These are phyloP conservation scores for Aleadryas rufinucha DNA, from an alignment of 2,113 vertebrate genomes.

Conservation along the genomic window DNA sequence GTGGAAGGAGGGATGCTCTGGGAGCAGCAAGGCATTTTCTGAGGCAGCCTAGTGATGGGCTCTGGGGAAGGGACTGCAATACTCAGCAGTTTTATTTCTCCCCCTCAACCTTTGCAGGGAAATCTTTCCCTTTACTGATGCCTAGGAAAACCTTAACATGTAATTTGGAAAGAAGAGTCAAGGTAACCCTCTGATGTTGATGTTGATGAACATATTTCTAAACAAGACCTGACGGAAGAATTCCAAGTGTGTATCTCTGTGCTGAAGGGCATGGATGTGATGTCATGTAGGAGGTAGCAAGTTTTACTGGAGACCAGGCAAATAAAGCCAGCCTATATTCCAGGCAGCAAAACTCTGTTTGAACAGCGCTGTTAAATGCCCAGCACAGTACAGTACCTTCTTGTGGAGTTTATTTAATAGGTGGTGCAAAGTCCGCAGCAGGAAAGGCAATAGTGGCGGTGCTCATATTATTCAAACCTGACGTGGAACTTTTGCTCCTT, in stretches of 20 bases:
- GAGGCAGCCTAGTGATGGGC: neutral
- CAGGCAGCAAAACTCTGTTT: neutral
- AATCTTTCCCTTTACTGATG: neutral
- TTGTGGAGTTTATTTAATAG: neutral
- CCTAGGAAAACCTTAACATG: neutral
- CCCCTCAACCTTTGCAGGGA: neutral
- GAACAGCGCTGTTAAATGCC: neutral
- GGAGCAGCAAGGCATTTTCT: neutral
- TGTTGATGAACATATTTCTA: neutral
- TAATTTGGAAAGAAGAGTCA: neutral
- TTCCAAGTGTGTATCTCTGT: rapidly evolving
- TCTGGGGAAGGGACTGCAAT: neutral
- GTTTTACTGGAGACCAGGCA: neutral
- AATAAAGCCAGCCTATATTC: neutral
- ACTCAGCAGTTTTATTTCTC: neutral
- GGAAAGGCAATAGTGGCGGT: neutral
- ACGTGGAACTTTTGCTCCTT: neutral
- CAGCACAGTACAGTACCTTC: neutral
- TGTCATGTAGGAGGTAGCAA: neutral
- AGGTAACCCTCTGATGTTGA: neutral
- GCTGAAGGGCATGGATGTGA: neutral
- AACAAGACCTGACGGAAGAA: neutral
- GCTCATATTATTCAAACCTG: neutral
- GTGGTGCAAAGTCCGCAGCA: neutral
- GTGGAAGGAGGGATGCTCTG: neutral